Percentiles rank a stretch among this genome's conserved stretches.
Conservation (phyloP, 2,113 vertebrate genomes). For the Isurus oxyrinchus region DNA sequence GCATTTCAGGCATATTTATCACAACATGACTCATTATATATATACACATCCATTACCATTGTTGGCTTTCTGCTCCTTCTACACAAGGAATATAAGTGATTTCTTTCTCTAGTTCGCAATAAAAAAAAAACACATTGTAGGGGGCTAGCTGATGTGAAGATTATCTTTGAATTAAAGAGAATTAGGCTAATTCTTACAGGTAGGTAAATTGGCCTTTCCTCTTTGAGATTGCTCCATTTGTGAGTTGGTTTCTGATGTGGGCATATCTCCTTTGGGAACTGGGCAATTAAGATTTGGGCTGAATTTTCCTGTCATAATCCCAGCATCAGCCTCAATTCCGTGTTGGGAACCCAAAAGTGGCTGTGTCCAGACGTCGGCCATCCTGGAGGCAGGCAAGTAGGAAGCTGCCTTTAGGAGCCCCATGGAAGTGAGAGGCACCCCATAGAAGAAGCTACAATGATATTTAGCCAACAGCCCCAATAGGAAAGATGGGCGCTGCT, state of each 20-base stretch:
- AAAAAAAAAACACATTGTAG: background rate
- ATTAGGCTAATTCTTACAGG: no score
- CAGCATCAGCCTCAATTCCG: background rate
- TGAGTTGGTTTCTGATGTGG: background rate
- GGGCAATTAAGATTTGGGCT: background rate
- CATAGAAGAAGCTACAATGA: background rate
- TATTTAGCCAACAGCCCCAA: background rate
- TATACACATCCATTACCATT: background rate
- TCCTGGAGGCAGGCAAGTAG: background rate
- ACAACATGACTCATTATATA: background rate
- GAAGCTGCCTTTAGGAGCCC: background rate
- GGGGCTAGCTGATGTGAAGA: background rate
- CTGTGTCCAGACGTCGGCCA: no score
- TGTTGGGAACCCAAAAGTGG: background rate
- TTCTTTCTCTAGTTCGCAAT: background rate
- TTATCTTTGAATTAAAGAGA: constrained; percentile 11
- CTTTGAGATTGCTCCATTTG: background rate
- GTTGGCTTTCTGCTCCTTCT: background rate
- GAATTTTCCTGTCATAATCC: background rate
- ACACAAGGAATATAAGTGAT: background rate
- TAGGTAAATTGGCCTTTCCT: background rate
- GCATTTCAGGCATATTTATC: constrained; percentile 17
- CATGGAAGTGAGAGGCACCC: background rate
- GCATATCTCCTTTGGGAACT: background rate
- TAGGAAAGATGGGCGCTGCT: background rate